Conservation (phyloP, 2,888 invertebrate species). For the Cylloceria caligata region DNA sequence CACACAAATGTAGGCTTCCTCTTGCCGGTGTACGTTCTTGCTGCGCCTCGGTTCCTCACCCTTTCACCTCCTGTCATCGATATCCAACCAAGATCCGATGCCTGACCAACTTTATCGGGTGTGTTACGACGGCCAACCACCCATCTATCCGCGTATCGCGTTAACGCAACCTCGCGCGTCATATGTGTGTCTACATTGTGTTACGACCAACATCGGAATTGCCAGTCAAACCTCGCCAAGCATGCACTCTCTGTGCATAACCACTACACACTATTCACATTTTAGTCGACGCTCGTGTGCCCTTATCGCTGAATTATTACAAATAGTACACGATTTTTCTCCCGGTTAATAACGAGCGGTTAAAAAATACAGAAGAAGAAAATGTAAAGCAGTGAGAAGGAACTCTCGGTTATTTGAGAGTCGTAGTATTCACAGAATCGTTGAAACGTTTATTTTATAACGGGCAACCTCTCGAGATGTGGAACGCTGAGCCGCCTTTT, state of each 20-base stretch:
- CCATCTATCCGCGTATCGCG: slow-evolving; percentile 19
- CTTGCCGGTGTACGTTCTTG: slow-evolving; percentile 12
- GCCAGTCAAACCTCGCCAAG: slow-evolving; percentile 14
- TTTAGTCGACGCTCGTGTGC: background rate
- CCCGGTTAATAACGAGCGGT: slow-evolving; percentile 11
- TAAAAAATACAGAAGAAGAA: background rate
- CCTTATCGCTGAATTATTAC: slow-evolving; percentile 1
- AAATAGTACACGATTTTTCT: slow-evolving; percentile 1
- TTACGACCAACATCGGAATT: slow-evolving; percentile 22
- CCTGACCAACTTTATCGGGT: slow-evolving; percentile 60
- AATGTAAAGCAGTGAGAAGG: slow-evolving; percentile 1
- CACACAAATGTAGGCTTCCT: slow-evolving; percentile 1
- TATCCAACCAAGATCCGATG: slow-evolving; percentile 52
- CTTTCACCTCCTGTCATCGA: slow-evolving; percentile 44
- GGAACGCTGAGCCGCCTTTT: slow-evolving; percentile 32
- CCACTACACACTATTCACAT: background rate
- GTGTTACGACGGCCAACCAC: slow-evolving; percentile 44
- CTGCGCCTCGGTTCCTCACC: slow-evolving; percentile 10
- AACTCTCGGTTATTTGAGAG: slow-evolving; percentile 36
- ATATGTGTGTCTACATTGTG: slow-evolving; percentile 15
- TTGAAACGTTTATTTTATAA: slow-evolving; percentile 57
- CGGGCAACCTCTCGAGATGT: slow-evolving; percentile 21
- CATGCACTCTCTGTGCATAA: background rate
- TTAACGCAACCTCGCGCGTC: slow-evolving; percentile 3
- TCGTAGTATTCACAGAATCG: slow-evolving; percentile 48